Conservation (phyloP, 1,140 invertebrate genomes). For the Drosophila chauvacae region DNA sequence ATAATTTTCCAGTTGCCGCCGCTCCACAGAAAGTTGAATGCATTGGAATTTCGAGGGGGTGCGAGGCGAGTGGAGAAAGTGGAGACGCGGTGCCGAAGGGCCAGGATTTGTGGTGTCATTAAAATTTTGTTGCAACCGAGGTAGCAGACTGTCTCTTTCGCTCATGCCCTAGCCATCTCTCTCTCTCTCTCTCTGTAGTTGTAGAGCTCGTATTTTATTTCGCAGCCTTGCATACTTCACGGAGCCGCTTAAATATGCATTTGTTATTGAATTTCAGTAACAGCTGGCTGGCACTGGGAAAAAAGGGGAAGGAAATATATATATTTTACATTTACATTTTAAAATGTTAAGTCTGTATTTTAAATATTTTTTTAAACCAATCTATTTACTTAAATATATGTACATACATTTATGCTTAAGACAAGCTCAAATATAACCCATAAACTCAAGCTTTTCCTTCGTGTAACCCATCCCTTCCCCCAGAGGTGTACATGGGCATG, state of each 20-base stretch:
- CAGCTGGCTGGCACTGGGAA: conserved; percentile 23
- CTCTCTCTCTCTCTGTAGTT: not conserved
- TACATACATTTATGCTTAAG: not conserved
- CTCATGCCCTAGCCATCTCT: too few species aligned
- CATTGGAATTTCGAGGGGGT: conserved; percentile 22
- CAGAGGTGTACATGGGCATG: not conserved
- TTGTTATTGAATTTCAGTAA: conserved; percentile 68
- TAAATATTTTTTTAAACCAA: not conserved
- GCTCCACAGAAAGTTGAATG: conserved; percentile 29
- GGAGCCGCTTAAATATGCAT: conserved; percentile 64
- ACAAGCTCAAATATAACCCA: not conserved
- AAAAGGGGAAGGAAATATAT: not conserved
- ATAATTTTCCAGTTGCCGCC: conserved; percentile 52
- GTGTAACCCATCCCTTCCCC: not conserved
- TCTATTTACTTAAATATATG: too few species aligned
- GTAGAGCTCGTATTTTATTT: conserved; percentile 3
- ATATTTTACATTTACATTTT: not conserved
- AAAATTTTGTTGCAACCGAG: conserved; percentile 51
- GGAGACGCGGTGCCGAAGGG: conserved; percentile 1
- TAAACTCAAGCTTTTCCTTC: not conserved
- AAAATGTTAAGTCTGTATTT: too few species aligned
- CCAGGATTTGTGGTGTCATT: conserved; percentile 44
- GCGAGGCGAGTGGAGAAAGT: not conserved
- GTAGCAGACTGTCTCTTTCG: conserved; percentile 2
- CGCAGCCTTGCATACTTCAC: conserved; percentile 29